Conservation (phyloP, 2,797 vertebrate genomes). For the Thripadectes ignobilis region DNA sequence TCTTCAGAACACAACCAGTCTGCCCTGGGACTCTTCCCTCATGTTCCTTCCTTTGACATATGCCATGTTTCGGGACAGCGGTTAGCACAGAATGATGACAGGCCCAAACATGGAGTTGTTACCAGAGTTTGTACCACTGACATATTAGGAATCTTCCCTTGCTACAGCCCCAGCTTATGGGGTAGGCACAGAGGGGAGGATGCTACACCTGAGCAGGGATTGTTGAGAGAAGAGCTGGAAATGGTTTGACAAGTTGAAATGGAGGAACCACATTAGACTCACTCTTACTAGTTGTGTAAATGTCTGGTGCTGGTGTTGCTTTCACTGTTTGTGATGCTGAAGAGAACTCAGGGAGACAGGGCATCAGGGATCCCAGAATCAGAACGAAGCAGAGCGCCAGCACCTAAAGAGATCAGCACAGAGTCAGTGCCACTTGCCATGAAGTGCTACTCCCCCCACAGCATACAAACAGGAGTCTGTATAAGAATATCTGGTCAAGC, state of each 20-base stretch:
- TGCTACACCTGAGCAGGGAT: background rate
- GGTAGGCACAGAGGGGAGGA: background rate
- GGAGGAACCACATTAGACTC: conserved; percentile 59
- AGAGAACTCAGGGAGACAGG: conserved; percentile 88
- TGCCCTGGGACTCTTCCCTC: background rate
- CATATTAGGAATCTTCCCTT: background rate
- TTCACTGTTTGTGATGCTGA: conserved; percentile 87
- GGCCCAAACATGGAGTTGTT: background rate
- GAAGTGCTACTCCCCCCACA: background rate
- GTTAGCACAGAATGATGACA: background rate
- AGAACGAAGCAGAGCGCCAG: conserved; percentile 94
- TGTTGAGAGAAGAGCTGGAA: background rate
- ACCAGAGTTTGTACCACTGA: background rate
- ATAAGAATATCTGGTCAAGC: background rate
- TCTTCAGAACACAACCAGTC: background rate
- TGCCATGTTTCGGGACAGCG: background rate
- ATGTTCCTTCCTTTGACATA: background rate
- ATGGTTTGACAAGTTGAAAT: background rate
- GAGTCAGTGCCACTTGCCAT: background rate
- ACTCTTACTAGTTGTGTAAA: conserved; percentile 94
- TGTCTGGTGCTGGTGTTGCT: conserved; percentile 82
- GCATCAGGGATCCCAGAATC: conserved; percentile 93
- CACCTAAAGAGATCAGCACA: conserved; percentile 80
- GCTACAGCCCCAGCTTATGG: background rate
- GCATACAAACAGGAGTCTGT: background rate